Base-by-base conservation (phyloP, 2,113 vertebrate species). In the Micromys minutus region DNA sequence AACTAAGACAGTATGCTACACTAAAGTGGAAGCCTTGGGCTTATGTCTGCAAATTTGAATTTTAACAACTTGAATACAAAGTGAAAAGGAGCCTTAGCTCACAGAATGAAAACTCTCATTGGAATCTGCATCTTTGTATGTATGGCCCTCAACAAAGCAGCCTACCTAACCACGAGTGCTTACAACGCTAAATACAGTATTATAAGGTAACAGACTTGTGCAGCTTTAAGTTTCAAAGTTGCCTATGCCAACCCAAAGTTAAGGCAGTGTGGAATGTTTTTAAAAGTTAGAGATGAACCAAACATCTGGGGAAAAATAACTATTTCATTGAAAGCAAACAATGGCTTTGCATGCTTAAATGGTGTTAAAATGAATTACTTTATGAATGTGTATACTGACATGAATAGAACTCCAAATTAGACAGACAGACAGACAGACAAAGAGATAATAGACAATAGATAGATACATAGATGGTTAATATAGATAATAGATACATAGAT, bases 271-370 rank as follows among this genome's bases (percentile, higher is more conserved):
- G 3, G 69, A 79, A 87, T 5, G 50, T 75, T 75, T n/a, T 39
- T 31, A 80, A 91, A 86, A 21, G 6, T n/a, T 71, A 11, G 19
- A 93, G 89, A 76, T 67, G 94, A 90, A 15, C 19, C 72, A 85
- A 55, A 80, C 65, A 2, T 90, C 5, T 42, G 3, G 29, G 17
- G 55, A 0, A 26, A 93, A 87, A 63, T 63, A 47, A 80, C 50
- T 50, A 91, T 87, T 93, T 77, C 63, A 75, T 71, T 91, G 61
- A 21, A 88, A 0, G 29, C 76, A 94, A 63, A 91, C 36, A 93
- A 52, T 94, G 36, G 24, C 29, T 67, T 31, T 26, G 19, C 63
- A 93, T 91, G 61, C 26, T 36, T 80, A 90, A 89, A 55, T 26
- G 29, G 63, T 11, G 10, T 24, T 16, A 88, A 90, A 92, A 92